Evolutionary conservation across 1,140 invertebrate genomes (phyloP), one percentile per base, ranked within the genome.

Genomic region (Zaprionus inermis): DNA sequence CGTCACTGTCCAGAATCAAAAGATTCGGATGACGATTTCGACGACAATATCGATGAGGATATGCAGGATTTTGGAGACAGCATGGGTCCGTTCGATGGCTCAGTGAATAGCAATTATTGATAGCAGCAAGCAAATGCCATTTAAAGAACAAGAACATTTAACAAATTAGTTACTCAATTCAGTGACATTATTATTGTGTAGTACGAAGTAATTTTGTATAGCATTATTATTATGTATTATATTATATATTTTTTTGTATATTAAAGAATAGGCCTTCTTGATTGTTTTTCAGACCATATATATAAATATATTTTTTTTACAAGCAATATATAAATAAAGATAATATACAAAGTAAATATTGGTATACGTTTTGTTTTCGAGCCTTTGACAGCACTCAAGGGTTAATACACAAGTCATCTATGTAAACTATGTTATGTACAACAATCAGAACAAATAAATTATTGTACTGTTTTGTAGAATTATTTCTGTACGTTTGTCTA

Each of bases 151-250:
- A 71, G 58, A 81, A 79, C 57, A 78, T 76, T 68, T 82, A 86
- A 82, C 70, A 86, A 88, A 83, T 80, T 89, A 83, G 83, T 81
- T 88, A 88, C 83, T 89, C 73, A 88, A 79, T 80, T 79, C 83
- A 89, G 73, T 88, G 84, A 88, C 83, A 88, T 89, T 88, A 88
- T 89, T 88, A 89, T 83, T 86, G 78, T 80, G 77, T 82, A 90
- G 86, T 82, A 81, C 75, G 78, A 90, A 86, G 71, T 83, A 90
- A 89, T 81, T 89, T 89, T 89, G 84, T 89, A 89, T 89, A 88
- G 83, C 73, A 85, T 73, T 83, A 83, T 88, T 88, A 88, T 86
- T 86, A 88, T 75, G 18, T 38, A 72, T 58, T 61, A 72, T 76
- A 28, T 28, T 28, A 2, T 78, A 54, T 81, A 77, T 70, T 59